phyloP scores from a whole-genome alignment of 2,797 vertebrate genomes.

The Hyperoplus lanceolatus region DNA sequence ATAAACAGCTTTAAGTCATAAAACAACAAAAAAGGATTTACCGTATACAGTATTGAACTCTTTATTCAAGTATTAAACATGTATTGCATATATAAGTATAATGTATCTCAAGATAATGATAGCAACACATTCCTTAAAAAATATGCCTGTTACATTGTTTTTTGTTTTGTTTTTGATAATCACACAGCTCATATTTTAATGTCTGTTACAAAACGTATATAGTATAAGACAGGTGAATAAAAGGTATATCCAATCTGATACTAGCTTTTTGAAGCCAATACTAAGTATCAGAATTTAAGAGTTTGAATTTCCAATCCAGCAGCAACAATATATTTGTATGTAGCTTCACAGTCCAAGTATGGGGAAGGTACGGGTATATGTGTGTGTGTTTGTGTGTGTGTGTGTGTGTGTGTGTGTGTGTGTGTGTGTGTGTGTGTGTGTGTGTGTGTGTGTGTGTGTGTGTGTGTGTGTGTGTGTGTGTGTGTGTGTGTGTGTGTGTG shows the following conservation, averaged over 20 bases:
- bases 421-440: no score
- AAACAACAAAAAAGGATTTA: slow-evolving; percentile 6
- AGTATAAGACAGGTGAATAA: not conserved
- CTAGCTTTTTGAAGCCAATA: not conserved
- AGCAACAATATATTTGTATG: no score
- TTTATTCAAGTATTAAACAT: no score
- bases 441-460: no score
- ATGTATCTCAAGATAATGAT: slow-evolving; percentile 1
- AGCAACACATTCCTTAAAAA: not conserved
- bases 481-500: no score
- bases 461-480: no score
- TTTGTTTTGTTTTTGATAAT: not conserved
- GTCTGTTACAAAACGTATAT: not conserved
- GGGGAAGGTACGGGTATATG: no score
- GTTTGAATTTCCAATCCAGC: not conserved
- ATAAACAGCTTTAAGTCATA: not conserved
- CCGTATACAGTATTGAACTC: no score
- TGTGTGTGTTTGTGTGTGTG: no score
- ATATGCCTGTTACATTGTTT: not conserved
- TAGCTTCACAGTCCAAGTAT: no score
- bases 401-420: no score
- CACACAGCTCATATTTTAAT: not conserved
- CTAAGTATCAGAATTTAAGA: not conserved
- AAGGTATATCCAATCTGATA: not conserved
- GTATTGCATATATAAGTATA: not conserved